phyloP scores from a whole-genome alignment of 2,797 vertebrate species.

The Apogon hyalosoma region DNA sequence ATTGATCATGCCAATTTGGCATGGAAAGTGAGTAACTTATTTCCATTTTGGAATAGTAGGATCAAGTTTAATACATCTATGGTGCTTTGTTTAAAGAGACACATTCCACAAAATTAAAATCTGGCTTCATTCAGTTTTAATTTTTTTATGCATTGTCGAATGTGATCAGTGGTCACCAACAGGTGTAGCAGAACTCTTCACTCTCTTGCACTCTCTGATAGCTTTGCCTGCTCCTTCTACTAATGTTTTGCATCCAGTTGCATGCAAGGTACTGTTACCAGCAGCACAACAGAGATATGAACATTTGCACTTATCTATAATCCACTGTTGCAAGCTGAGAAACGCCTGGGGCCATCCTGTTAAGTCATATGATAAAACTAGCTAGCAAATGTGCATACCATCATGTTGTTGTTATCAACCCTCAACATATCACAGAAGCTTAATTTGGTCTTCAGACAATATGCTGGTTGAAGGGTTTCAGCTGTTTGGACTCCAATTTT shows the following conservation, averaged over 20 bases:
- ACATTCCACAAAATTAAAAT: constrained; percentile 65
- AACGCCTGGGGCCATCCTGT: constrained; percentile 27
- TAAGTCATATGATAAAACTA: constrained; percentile 10
- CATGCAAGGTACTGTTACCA: constrained; percentile 41
- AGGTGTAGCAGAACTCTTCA: constrained; percentile 45
- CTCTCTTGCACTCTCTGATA: background rate
- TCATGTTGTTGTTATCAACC: background rate
- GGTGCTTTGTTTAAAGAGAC: constrained; percentile 34
- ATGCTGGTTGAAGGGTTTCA: constrained; percentile 3
- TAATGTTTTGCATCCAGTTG: constrained; percentile 46
- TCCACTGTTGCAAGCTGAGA: constrained; percentile 34
- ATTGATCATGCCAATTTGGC: constrained; percentile 1
- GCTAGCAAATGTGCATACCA: constrained; percentile 13
- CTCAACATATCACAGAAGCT: constrained; percentile 13
- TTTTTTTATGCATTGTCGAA: background rate
- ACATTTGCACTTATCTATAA: constrained; percentile 42
- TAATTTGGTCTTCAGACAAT: background rate
- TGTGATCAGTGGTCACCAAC: constrained; percentile 34
- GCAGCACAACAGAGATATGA: constrained; percentile 51
- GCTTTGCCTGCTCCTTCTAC: constrained; percentile 15
- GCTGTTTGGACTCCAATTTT: constrained; percentile 23
- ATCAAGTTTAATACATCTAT: constrained; percentile 14
- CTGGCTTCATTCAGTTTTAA: constrained; percentile 24
- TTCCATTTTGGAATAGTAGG: constrained; percentile 3
- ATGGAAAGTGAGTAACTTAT: constrained; percentile 10